Percentiles rank a stretch among this genome's conserved stretches.
phyloP scores from a whole-genome alignment of 2,888 invertebrate genomes.

The Dryococelus australis region DNA sequence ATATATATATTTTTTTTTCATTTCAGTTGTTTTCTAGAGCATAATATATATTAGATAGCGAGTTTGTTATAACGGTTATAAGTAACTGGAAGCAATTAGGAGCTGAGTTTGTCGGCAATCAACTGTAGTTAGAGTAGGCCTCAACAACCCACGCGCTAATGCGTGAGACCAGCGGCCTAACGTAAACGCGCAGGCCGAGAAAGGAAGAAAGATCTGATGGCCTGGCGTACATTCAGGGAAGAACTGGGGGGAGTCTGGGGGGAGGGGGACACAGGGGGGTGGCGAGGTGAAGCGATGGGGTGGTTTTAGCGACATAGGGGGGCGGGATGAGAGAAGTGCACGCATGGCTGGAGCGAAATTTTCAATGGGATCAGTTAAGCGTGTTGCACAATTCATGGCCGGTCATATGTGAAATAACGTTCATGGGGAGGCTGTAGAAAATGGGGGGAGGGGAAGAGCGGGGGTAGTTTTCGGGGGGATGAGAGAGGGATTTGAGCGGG shows the following conservation, averaged over 20 bases:
- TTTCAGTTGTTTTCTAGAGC: too few species aligned
- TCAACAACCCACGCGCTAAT: background rate
- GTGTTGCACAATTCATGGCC: conserved; percentile 70
- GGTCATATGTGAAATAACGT: conserved; percentile 69
- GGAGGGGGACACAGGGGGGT: conserved; percentile 11
- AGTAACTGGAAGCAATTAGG: too few species aligned
- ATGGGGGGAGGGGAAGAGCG: conserved; percentile 36
- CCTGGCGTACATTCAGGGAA: background rate
- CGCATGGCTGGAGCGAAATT: conserved; percentile 46
- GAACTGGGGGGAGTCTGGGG: background rate
- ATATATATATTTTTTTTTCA: too few species aligned
- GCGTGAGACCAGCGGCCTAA: background rate
- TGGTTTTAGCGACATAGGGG: conserved; percentile 19
- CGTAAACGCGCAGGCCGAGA: background rate
- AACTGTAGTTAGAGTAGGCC: too few species aligned
- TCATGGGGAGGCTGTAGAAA: conserved; percentile 36
- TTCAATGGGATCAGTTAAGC: conserved; percentile 69
- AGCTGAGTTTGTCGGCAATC: too few species aligned
- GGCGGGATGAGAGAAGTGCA: conserved; percentile 38
- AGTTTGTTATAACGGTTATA: too few species aligned
- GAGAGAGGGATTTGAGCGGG: background rate
- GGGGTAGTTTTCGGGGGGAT: conserved; percentile 25
- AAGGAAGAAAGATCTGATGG: background rate
- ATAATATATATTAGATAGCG: too few species aligned
- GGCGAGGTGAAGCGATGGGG: background rate